phyloP scores from a whole-genome alignment of 2,113 vertebrate species.

The Aptenodytes forsteri region DNA sequence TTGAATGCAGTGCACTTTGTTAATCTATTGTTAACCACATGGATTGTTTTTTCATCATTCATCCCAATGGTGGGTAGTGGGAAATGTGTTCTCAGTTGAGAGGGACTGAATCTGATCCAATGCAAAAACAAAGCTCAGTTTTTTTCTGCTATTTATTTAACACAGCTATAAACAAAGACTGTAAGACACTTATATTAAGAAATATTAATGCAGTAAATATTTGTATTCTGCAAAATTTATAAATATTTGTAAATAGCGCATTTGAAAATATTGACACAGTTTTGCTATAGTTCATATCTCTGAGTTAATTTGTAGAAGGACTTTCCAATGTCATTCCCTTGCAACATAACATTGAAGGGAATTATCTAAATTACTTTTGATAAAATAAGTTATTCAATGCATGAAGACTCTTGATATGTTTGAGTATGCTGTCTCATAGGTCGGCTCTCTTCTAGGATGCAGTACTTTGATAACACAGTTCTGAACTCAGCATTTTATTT shows the following conservation, averaged over 20 bases:
- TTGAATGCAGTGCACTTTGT: constrained; percentile 30
- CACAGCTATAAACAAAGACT: background rate
- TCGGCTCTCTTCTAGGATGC: background rate
- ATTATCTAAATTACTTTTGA: background rate
- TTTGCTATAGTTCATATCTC: background rate
- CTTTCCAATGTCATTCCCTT: background rate
- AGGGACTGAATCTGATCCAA: background rate
- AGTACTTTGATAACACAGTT: background rate
- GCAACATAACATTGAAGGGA: background rate
- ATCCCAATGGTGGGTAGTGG: background rate
- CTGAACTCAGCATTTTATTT: constrained; percentile 4
- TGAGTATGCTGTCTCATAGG: background rate
- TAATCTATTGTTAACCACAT: constrained; percentile 38
- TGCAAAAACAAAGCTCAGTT: constrained; percentile 1
- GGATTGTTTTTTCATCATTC: constrained; percentile 15
- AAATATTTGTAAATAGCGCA: background rate
- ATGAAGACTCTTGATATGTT: background rate
- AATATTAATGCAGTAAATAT: background rate
- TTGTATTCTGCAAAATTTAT: background rate
- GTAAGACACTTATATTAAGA: background rate
- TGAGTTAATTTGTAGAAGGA: background rate
- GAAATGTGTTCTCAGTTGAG: background rate
- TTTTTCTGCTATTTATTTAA: background rate
- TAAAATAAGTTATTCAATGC: background rate
- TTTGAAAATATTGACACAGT: background rate